phyloP scores from a whole-genome alignment of 2,113 vertebrate species.

The Gulo gulo region DNA sequence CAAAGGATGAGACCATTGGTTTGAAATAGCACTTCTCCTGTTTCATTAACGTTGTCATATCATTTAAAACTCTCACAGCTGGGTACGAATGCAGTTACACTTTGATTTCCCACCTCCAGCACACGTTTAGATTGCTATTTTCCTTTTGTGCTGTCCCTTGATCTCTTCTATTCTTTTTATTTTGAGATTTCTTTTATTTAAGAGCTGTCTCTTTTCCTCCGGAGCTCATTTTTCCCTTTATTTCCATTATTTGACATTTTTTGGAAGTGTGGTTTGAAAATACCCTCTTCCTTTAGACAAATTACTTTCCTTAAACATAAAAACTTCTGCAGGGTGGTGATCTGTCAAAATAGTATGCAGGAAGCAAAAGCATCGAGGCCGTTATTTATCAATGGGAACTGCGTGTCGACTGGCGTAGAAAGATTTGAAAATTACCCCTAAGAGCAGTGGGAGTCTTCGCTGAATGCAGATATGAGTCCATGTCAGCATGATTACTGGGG shows the following conservation, averaged over 20 bases:
- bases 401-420: neutral
- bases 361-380: neutral
- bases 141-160: slow-evolving; percentile 19
- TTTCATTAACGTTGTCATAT: neutral
- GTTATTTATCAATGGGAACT: slow-evolving; percentile 59
- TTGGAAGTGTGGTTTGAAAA: slow-evolving; percentile 54
- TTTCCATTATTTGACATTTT: slow-evolving; percentile 39
- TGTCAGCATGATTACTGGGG: neutral
- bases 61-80: slow-evolving; percentile 4
- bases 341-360: slow-evolving; percentile 64
- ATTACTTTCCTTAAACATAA: slow-evolving; percentile 61
- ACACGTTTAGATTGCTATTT: slow-evolving; percentile 13
- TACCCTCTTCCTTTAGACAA: slow-evolving; percentile 51
- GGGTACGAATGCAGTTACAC: neutral
- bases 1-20: neutral
- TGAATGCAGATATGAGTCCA: slow-evolving; percentile 41
- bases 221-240: slow-evolving; percentile 46
- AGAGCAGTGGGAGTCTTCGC: slow-evolving; percentile 32
- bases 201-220: slow-evolving; percentile 18
- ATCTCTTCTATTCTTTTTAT: slow-evolving; percentile 35
- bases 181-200: slow-evolving; percentile 37
- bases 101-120: slow-evolving; percentile 46
- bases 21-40: slow-evolving; percentile 6
- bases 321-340: slow-evolving; percentile 48
- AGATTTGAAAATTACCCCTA: slow-evolving; percentile 70